Evolutionary conservation across 2,113 vertebrate genomes (phyloP), one percentile per base, ranked within the genome.

Genomic region (Corydoras sp.): DNA sequence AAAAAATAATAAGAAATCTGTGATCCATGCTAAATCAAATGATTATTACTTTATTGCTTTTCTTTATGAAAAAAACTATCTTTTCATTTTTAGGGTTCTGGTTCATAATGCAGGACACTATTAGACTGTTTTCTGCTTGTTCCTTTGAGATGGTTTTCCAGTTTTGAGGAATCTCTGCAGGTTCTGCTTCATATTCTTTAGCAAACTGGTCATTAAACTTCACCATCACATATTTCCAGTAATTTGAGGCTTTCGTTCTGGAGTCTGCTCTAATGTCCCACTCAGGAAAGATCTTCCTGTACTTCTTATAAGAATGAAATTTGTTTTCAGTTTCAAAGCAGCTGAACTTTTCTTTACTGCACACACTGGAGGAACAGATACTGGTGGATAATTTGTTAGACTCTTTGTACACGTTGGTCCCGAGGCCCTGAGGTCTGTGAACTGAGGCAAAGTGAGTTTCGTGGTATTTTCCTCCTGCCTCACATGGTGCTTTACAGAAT

Each of bases 181-280:
- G 83, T n/a, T 53, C 3, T 0, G 81, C 9, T n/a, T n/a, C n/a
- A n/a, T n/a, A n/a, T n/a, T n/a, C n/a, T n/a, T n/a, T n/a, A n/a
- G n/a, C n/a, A n/a, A n/a, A n/a, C n/a, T n/a, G n/a, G n/a, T n/a
- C n/a, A 58, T 87, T 87, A 72, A 80, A 85, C 5, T 48, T 2
- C 2, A 62, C 72, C 69, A 87, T 73, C 43, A 87, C 71, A 60
- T 77, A 84, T 67, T 85, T 88, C 86, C 85, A 86, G 76, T 86
- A 89, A 77, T 80, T 81, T n/a, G n/a, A n/a, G n/a, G n/a, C n/a
- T 31, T 84, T 8, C 5, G 79, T 72, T 56, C 58, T 85, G 24
- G 3, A 0, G 58, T 88, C 87, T 14, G n/a, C n/a, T n/a, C 81
- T 78, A n/a, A 89, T 88, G 15, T 6, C 2, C 89, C 89, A 91